phyloP scores from a whole-genome alignment of 1,140 invertebrate genomes.

The Trypoxylus dichotomus region DNA sequence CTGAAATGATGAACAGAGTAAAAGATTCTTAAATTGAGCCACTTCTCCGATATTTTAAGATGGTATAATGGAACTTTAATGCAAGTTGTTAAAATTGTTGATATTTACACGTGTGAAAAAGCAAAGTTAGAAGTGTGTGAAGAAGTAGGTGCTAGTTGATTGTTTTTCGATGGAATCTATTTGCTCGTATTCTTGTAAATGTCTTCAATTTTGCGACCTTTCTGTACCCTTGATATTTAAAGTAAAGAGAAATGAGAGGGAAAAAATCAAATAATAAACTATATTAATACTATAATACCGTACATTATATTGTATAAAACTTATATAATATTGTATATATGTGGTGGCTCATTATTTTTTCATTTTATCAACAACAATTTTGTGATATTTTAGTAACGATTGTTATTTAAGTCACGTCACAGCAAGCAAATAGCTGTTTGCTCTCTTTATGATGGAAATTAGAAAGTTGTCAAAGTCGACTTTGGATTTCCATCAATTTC shows the following conservation, averaged over 20 bases:
- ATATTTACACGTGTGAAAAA: not conserved
- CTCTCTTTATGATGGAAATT: constrained; percentile 42
- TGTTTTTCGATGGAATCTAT: no score
- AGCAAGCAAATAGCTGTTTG: constrained; percentile 48
- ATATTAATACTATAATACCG: constrained; percentile 4
- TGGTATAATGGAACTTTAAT: constrained; percentile 10
- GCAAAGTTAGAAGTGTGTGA: no score
- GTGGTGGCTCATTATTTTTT: constrained; percentile 53
- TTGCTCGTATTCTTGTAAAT: not conserved
- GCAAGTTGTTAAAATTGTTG: not conserved
- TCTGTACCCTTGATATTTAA: constrained; percentile 26
- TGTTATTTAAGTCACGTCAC: constrained; percentile 54
- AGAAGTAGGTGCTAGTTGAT: no score
- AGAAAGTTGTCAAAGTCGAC: constrained; percentile 26
- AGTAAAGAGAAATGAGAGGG: constrained; percentile 30
- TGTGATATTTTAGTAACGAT: constrained; percentile 56
- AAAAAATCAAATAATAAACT: constrained; percentile 21
- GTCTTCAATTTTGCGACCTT: not conserved
- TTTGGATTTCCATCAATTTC: constrained; percentile 44
- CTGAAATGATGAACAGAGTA: constrained; percentile 37
- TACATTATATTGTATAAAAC: constrained; percentile 11
- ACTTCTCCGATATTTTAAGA: constrained; percentile 6
- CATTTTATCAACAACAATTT: constrained; percentile 55
- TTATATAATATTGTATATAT: constrained; percentile 40
- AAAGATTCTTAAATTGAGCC: constrained; percentile 23